phyloP scores from a whole-genome alignment of 2,797 vertebrate species.

The Antennarius maculatus region DNA sequence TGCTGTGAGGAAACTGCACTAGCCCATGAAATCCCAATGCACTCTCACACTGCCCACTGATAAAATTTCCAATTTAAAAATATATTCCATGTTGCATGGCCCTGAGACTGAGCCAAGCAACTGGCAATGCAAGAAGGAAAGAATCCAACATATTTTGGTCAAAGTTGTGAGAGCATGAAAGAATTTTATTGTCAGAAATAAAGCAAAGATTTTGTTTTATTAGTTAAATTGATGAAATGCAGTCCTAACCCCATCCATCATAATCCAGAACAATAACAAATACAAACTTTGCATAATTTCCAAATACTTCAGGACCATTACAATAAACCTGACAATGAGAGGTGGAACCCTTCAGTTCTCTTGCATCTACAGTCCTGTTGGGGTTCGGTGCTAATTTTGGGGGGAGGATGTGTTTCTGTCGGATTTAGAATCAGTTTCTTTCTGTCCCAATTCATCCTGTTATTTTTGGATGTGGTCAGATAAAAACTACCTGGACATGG shows the following conservation, averaged over 20 bases:
- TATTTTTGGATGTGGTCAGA: neutral
- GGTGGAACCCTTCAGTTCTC: neutral
- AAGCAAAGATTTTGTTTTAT: neutral
- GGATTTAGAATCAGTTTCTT: no score
- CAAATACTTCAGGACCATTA: no score
- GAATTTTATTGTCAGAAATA: slow-evolving; percentile 4
- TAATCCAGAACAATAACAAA: no score
- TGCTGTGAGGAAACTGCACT: no score
- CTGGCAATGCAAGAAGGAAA: neutral
- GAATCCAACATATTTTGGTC: neutral
- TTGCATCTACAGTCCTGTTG: neutral
- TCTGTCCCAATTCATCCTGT: neutral
- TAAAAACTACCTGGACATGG: neutral
- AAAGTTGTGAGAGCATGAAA: neutral
- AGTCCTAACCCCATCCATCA: neutral
- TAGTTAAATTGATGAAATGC: neutral
- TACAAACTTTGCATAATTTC: no score
- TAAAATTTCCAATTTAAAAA: slow-evolving; percentile 5
- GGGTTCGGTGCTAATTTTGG: neutral
- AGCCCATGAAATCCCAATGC: no score
- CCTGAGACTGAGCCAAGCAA: slow-evolving; percentile 1
- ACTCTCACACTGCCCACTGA: neutral
- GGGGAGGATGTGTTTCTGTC: neutral
- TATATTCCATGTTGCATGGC: neutral
- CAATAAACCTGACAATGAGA: neutral